Evolutionary conservation across 92 coral and sea anemone genomes (phyloP), one percentile per base, ranked within the genome.

Genomic region (Palythoa heliodiscus): DNA sequence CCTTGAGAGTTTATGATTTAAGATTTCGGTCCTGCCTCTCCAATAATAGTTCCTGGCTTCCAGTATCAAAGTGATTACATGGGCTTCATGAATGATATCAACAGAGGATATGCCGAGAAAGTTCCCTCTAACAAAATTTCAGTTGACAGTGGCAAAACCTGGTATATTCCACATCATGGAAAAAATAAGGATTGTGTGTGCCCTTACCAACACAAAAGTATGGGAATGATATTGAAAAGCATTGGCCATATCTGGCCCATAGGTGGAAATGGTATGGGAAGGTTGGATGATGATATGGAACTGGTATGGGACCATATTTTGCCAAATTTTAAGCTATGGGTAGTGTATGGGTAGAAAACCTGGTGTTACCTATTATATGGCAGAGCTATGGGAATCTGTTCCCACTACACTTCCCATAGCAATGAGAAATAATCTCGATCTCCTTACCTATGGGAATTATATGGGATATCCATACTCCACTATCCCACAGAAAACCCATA

Each of bases 201-300:
- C 80, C 87, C 87, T 75, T 73, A 73, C 82, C 82, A 84, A 84
- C 58, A 20, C 57, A 53, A 84, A 84, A 72, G 24, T 85, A 85
- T 85, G 82, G 88, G 74, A 85, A 85, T 85, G 83, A 63, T 85
- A 86, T 86, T 84, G 89, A 50, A 86, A 43, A 76, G 25, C 24
- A 13, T 86, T 78, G 89, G 89, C 89, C 84, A 86, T 75, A 76
- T 86, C 23, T 84, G 87, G 70, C 88, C 84, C 88, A 86, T 86
- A 76, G 43, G 57, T 86, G 89, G 89, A 73, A 86, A 86, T 86
- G 89, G 77, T 53, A 86, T 77, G 84, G 89, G 77, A 77, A 86
- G 76, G 47, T 76, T 17, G 60, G 55, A 20, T 64, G 29, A 67
- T 76, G 77, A 61, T 86, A 86, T 86, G 84, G 89, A 86, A 68